Conservation (phyloP, 2,888 invertebrate species). For the Plagodis pulveraria region DNA sequence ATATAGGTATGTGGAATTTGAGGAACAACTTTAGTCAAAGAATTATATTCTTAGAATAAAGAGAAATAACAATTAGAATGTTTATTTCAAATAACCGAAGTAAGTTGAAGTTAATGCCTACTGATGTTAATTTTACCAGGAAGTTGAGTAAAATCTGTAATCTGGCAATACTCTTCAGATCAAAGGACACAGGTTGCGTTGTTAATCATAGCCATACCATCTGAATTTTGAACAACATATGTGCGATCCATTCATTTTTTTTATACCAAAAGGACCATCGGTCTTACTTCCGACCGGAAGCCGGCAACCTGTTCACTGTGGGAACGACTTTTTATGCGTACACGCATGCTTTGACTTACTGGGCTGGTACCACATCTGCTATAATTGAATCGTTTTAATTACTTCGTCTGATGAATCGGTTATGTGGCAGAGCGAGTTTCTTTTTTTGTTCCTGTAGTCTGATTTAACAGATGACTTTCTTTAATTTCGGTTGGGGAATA, state of each 20-base stretch:
- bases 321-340: constrained; percentile 69
- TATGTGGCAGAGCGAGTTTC: constrained; percentile 31
- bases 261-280: constrained; percentile 71
- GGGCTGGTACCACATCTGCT: constrained; percentile 58
- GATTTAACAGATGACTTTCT: constrained; percentile 18
- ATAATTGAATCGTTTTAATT: constrained; percentile 53
- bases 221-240: constrained; percentile 57
- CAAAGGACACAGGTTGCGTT: constrained; percentile 64
- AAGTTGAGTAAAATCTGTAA: not conserved
- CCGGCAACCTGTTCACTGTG: constrained; percentile 79
- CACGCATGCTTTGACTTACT: constrained; percentile 49
- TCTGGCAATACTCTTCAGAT: constrained; percentile 9
- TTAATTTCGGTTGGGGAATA: constrained; percentile 4
- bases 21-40: too few relatives aligned
- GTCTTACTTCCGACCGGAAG: constrained; percentile 83
- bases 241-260: constrained; percentile 68
- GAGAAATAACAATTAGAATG: too few relatives aligned
- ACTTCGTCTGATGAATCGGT: constrained; percentile 33
- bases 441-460: constrained; percentile 20
- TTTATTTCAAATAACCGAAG: too few relatives aligned
- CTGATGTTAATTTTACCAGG: too few relatives aligned
- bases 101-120: too few relatives aligned
- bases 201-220: constrained; percentile 62
- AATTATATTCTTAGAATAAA: too few relatives aligned
- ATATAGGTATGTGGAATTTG: too few relatives aligned